Conservation (phyloP, 2,888 invertebrate genomes). For the Aricia artaxerxes region DNA sequence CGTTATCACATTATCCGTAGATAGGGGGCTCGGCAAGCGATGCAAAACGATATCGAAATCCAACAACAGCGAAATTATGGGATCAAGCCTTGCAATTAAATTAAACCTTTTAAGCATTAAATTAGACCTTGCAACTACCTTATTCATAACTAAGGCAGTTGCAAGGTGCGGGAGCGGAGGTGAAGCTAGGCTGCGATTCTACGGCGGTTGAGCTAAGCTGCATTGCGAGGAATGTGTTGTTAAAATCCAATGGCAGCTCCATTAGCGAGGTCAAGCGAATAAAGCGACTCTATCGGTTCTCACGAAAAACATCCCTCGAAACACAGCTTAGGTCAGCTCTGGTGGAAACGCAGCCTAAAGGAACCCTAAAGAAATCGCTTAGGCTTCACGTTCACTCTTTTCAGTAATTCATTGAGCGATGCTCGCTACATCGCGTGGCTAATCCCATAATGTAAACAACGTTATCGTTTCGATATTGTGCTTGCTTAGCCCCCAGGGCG, state of each 20-base stretch:
- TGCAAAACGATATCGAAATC: neutral
- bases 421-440: neutral
- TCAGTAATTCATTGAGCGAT: neutral
- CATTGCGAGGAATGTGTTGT: too few relatives aligned
- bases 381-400: neutral
- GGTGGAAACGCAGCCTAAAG: neutral
- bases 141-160: too few relatives aligned
- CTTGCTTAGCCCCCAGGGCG: neutral
- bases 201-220: too few relatives aligned
- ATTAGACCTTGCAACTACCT: too few relatives aligned
- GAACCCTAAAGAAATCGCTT: neutral
- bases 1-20: slow-evolving; percentile 58
- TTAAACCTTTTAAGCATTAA: too few relatives aligned
- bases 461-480: neutral
- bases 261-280: too few relatives aligned
- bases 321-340: neutral
- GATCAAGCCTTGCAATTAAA: too few relatives aligned
- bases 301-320: too few relatives aligned
- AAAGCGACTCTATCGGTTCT: too few relatives aligned
- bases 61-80: neutral
- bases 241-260: too few relatives aligned
- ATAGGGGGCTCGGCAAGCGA: slow-evolving; percentile 37
- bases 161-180: neutral
- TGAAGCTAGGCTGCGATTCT: too few relatives aligned
- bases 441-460: neutral